Conservation (phyloP, 2,797 vertebrate species). For the Ctenochaetus hawaiiensis region DNA sequence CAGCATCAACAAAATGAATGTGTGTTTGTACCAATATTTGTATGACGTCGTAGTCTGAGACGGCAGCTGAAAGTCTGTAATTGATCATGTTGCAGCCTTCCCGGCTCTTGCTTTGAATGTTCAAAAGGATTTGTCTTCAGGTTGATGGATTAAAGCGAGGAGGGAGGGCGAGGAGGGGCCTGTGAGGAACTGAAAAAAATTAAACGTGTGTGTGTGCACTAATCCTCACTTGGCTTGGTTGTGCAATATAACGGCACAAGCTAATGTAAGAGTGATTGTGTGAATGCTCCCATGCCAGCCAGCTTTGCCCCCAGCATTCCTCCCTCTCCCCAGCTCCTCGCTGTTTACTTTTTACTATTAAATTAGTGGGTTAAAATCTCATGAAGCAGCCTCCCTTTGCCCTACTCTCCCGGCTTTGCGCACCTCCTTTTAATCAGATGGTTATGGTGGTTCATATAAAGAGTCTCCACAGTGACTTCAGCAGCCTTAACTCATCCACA, state of each 20-base stretch:
- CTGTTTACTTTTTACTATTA: slow-evolving; percentile 83
- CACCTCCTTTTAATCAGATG: slow-evolving; percentile 78
- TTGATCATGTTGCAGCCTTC: slow-evolving; percentile 80
- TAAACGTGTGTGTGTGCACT: slow-evolving; percentile 61
- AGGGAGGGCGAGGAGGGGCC: slow-evolving; percentile 68
- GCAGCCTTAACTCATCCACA: slow-evolving; percentile 74
- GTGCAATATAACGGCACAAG: slow-evolving; percentile 63
- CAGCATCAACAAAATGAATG: slow-evolving; percentile 69
- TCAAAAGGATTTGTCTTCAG: slow-evolving; percentile 82
- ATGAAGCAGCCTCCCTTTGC: slow-evolving; percentile 73
- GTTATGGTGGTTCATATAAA: slow-evolving; percentile 73
- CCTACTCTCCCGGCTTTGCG: slow-evolving; percentile 59
- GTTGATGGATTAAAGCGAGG: slow-evolving; percentile 83
- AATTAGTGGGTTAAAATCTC: slow-evolving; percentile 83
- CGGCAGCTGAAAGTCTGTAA: slow-evolving; percentile 77
- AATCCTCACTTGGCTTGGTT: slow-evolving; percentile 70
- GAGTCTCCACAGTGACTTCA: slow-evolving; percentile 69
- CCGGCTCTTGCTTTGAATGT: slow-evolving; percentile 78
- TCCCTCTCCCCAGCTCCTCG: slow-evolving; percentile 53
- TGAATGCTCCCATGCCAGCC: slow-evolving; percentile 55
- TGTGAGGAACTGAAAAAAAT: slow-evolving; percentile 58
- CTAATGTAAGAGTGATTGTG: slow-evolving; percentile 78
- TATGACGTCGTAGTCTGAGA: slow-evolving; percentile 65
- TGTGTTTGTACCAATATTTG: slow-evolving; percentile 70
- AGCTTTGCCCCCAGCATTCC: slow-evolving; percentile 60